phyloP scores from a whole-genome alignment of 2,797 vertebrate species.

The Ciconia nigra region DNA sequence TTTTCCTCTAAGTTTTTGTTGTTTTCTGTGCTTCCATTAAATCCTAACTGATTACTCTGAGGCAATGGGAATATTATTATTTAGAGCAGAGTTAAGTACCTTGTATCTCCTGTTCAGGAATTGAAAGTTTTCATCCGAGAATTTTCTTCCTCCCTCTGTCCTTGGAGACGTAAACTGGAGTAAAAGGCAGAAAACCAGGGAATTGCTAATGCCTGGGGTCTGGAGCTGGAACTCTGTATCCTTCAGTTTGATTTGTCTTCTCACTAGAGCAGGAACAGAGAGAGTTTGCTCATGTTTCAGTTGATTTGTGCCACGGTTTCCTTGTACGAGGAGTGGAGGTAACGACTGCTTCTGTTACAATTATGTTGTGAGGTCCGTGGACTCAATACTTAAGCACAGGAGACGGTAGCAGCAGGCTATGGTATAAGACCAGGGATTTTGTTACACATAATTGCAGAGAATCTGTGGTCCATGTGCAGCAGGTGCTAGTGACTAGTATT shows the following conservation, averaged over 20 bases:
- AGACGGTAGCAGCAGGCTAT: accelerated
- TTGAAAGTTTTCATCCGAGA: not conserved
- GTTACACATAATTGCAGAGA: not conserved
- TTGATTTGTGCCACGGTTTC: not conserved
- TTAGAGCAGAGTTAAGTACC: not conserved
- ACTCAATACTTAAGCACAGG: not conserved
- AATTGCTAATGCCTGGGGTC: not conserved
- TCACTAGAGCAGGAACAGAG: not conserved
- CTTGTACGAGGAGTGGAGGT: not conserved
- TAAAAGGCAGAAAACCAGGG: not conserved
- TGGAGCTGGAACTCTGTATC: not conserved
- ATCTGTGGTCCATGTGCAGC: not conserved
- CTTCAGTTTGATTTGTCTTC: not conserved
- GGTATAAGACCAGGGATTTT: not conserved
- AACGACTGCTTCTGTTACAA: not conserved
- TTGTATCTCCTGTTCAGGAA: not conserved
- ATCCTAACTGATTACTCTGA: not conserved
- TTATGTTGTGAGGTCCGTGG: not conserved
- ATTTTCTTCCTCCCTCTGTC: not conserved
- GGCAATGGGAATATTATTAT: not conserved
- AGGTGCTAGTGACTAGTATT: not conserved
- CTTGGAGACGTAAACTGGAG: not conserved
- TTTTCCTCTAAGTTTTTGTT: not conserved
- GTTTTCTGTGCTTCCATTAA: not conserved
- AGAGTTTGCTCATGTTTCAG: not conserved